Evolutionary conservation across 1,140 invertebrate genomes (phyloP), one percentile per base, ranked within the genome.

Genomic region (Monomorium pharaonis): DNA sequence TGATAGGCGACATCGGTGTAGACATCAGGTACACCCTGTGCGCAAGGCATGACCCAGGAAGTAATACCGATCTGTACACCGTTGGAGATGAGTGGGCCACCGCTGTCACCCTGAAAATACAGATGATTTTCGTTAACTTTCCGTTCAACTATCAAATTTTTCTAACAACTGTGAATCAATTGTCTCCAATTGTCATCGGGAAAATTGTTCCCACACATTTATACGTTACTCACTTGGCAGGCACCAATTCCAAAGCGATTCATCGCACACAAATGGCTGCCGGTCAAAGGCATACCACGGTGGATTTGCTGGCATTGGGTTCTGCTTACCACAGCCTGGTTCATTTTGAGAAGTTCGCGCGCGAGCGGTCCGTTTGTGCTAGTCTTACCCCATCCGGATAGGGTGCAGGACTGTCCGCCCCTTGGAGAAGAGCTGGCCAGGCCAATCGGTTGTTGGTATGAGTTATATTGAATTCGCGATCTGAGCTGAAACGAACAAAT

Each of bases 11-110:
- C 94, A 85, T 94, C 93, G 14, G 96, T 96, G 76, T 96, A 97
- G 14, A 96, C 96, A 88, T 97, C 96, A n/a, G 96, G 96, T 81
- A 95, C 95, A 12, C 96, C 96, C 27, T 91, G 75, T 51, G 95
- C 96, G 91, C 96, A 97, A 12, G 96, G 96, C 37, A 94, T 93
- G 9, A 96, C 96, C 95, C 96, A 97, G 10, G 96, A 97, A 9
- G 96, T 96, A 49, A 97, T 91, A 49, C 97, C 97, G 54, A 96
- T 94, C 1, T 96, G 90, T 81, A 94, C 86, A 3, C 93, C 92
- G 42, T 92, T 89, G 4, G 18, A 44, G 14, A 78, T 67, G 7
- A 95, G 92, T 0, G 96, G 95, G 18, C 95, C 95, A 81, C 96
- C 96, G 51, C 95, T 96, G 92, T 96, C 96, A 85, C 96, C 96